Conservation (phyloP, 2,113 vertebrate species). For the Apteryx mantelli region DNA sequence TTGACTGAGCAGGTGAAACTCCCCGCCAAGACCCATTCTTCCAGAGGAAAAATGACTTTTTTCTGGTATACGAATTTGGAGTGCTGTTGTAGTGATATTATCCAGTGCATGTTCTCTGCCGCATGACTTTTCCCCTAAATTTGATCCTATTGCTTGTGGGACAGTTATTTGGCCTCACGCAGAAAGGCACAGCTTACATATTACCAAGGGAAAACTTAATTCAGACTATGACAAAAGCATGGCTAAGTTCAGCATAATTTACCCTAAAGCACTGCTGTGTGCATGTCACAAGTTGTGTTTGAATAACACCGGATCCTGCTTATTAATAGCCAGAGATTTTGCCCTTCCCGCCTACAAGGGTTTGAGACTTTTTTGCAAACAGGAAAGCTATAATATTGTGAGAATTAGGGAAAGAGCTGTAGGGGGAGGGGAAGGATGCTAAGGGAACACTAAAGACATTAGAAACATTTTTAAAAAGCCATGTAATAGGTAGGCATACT, state of each 20-base stretch:
- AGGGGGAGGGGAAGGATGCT: neutral
- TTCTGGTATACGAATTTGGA: neutral
- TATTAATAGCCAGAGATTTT: neutral
- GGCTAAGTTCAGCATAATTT: neutral
- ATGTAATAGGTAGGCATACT: neutral
- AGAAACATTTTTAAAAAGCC: neutral
- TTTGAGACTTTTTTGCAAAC: neutral
- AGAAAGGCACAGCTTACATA: neutral
- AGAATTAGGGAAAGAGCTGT: neutral
- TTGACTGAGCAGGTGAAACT: neutral
- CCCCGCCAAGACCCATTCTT: neutral
- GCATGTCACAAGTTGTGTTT: neutral
- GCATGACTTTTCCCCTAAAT: slow-evolving; percentile 19
- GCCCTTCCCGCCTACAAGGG: rapidly evolving
- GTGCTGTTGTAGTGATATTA: neutral
- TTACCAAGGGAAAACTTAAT: slow-evolving; percentile 35
- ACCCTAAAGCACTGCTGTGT: neutral
- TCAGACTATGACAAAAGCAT: neutral
- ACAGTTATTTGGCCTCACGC: neutral
- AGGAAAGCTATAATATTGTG: neutral
- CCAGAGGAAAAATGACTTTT: neutral
- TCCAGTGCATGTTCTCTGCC: neutral
- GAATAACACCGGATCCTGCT: neutral
- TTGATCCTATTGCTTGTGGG: neutral
- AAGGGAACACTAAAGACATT: neutral